Percentiles rank a stretch among this genome's conserved stretches.
phyloP scores from a whole-genome alignment of 2,113 vertebrate genomes.

The Indri indri region DNA sequence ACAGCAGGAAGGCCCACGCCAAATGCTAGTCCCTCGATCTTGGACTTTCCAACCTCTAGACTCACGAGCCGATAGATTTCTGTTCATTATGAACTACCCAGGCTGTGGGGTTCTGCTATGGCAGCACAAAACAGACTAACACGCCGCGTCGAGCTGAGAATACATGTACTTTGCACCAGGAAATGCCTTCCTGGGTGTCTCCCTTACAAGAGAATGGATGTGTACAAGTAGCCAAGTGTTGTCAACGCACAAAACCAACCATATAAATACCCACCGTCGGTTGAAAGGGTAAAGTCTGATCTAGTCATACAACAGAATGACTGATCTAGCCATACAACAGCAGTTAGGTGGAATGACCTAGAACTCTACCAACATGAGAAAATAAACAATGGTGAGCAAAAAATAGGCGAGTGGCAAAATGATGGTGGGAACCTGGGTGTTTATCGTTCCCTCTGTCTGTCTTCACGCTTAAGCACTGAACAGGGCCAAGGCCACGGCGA shows the following conservation, averaged over 20 bases:
- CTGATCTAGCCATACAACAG: not conserved
- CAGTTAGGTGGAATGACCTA: not conserved
- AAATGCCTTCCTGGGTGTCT: not conserved
- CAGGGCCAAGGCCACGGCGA: not conserved
- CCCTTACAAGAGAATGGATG: not conserved
- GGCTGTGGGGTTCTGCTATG: not conserved
- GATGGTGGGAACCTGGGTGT: not conserved
- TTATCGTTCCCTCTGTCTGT: not conserved
- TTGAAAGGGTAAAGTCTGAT: not conserved
- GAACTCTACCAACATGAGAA: not conserved
- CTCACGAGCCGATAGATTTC: not conserved
- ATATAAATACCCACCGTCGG: not conserved
- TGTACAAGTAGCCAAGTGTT: not conserved
- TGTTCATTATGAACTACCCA: not conserved
- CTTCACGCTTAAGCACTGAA: not conserved
- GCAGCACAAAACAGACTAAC: not conserved
- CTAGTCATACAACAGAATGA: not conserved
- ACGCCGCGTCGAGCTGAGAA: not conserved
- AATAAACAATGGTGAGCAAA: not conserved
- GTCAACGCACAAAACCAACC: not conserved
- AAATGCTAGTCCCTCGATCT: not conserved
- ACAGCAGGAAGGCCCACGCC: not conserved
- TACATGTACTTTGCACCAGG: not conserved
- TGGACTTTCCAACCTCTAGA: not conserved
- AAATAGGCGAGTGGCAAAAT: not conserved